These are phyloP conservation scores for Macquaria ambigua DNA, from an alignment of 2,113 vertebrate genomes.

Conservation along the genomic window DNA sequence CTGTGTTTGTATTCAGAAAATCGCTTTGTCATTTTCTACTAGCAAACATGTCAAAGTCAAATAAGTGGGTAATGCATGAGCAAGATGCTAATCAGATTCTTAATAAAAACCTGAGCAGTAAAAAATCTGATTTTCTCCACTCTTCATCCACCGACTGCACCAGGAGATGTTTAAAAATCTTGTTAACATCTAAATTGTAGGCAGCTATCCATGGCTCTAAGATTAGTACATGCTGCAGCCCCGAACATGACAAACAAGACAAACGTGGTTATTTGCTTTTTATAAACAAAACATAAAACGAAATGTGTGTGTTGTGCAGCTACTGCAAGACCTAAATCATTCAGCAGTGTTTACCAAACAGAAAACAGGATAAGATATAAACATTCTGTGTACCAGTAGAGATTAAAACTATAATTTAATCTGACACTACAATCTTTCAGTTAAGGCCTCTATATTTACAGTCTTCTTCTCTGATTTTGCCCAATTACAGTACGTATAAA, in stretches of 20 bases:
- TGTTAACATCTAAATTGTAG: background rate
- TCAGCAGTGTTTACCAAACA: background rate
- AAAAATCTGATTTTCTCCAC: no score
- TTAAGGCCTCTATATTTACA: background rate
- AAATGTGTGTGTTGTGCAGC: background rate
- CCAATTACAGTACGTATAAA: background rate
- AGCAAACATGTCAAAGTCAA: background rate
- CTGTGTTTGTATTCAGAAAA: background rate
- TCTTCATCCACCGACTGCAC: background rate
- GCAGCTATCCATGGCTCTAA: background rate
- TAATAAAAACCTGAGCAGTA: background rate
- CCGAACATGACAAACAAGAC: background rate
- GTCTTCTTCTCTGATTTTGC: background rate
- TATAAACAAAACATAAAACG: background rate
- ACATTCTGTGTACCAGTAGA: background rate
- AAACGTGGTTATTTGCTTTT: constrained; percentile 18
- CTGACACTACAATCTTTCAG: background rate
- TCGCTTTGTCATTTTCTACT: background rate
- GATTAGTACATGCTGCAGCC: background rate
- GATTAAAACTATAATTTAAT: constrained; percentile 22
- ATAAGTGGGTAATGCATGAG: background rate
- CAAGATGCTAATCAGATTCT: background rate
- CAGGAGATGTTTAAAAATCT: background rate
- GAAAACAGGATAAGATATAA: background rate
- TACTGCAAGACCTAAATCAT: background rate